Base-by-base conservation (phyloP, 2,888 invertebrate genomes). In the Agrilus biguttatus region DNA sequence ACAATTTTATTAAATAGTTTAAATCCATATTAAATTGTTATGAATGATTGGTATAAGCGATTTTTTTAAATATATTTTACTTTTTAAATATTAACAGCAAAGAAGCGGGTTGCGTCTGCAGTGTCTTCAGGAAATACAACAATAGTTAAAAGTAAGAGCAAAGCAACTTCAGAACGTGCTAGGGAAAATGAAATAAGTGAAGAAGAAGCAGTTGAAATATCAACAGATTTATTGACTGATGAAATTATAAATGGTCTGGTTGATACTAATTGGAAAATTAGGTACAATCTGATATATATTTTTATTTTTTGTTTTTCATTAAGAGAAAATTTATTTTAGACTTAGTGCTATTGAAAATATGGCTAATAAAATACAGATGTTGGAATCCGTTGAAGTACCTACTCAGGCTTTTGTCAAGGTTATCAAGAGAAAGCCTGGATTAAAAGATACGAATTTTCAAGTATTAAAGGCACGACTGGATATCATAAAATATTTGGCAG, bases 371-470 rank as follows among this genome's bases (percentile, higher is more conserved):
- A 61, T 85, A 1, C 75, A 74, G 52, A 71, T 72, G 3, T 71
- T 81, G 53, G 77, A 81, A 28, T 59, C 73, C 2, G 71, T 73
- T 41, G 77, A 78, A 32, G 70, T 81, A 3, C 76, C 80, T 0
- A 75, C 83, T 0, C 92, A 92, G 65, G 77, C 85, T 1, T 60
- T 91, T 23, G 75, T 86, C 23, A 75, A 83, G 42, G 75, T 77
- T 3, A 58, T 89, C 13, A 78, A 77, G 50, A 84, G 78, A 56
- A 92, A 91, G 59, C 92, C 92, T 0, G 93, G 93, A 1, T 63
- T 82, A 1, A 81, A 88, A 60, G 93, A 93, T 57, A 91, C 84
- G 45, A 92, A 93, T 62, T 88, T 92, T 48, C 91, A 92, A 72
- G 91, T 90, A 12, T 65, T 91, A 40, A 91, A 90, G 60, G 72